Evolutionary conservation across 2,113 vertebrate genomes (phyloP).

Genomic region (Hyaena hyaena): DNA sequence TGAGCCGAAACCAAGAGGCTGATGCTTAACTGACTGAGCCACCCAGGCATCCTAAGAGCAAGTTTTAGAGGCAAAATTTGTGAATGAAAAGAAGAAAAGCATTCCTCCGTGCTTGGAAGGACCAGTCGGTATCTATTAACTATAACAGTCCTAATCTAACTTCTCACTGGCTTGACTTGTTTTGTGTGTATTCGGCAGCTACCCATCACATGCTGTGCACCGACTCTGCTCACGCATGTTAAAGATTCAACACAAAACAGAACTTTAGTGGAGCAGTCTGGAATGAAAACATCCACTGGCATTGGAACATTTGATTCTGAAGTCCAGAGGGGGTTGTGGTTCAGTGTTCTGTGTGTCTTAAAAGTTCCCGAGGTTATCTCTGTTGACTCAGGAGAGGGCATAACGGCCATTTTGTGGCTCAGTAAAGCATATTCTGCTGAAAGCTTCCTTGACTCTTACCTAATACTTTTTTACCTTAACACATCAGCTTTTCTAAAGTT

Average conservation of each 20-base stretch:
- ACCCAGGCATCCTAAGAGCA: not conserved
- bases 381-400: not conserved
- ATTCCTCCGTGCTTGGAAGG: not conserved
- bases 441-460: not conserved
- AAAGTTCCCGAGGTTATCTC: not conserved
- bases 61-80: not conserved
- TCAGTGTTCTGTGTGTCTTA: not conserved
- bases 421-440: not conserved
- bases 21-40: too few relatives aligned
- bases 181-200: not conserved
- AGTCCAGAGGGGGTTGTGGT: not conserved
- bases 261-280: not conserved
- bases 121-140: not conserved
- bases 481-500: slow-evolving; percentile 11
- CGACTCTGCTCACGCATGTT: not conserved
- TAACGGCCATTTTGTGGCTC: not conserved
- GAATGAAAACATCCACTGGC: not conserved
- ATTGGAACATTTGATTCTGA: not conserved
- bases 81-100: not conserved
- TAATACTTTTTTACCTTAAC: not conserved
- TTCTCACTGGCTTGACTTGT: not conserved
- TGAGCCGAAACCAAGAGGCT: too few relatives aligned
- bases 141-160: not conserved
- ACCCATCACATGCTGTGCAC: not conserved
- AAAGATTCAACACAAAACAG: not conserved